Conservation (phyloP, 1,140 invertebrate genomes). For the Protaetia brevitarsis region DNA sequence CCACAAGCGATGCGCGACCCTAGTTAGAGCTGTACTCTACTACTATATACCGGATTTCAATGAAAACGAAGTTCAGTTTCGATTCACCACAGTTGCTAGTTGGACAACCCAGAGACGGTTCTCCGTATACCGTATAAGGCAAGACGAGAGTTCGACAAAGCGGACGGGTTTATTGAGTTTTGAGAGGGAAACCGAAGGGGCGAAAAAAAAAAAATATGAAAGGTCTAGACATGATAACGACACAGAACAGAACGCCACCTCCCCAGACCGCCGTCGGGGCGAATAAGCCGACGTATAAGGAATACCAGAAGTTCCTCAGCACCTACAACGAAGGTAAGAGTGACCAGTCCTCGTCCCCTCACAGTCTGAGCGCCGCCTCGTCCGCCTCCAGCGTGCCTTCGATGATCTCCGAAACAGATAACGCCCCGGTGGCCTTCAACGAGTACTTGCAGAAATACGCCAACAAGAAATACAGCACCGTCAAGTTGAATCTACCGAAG, state of each 20-base stretch:
- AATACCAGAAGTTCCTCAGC: slow-evolving; percentile 40
- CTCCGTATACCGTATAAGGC: slow-evolving; percentile 6
- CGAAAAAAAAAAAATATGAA: slow-evolving; percentile 20
- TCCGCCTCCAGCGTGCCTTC: neutral
- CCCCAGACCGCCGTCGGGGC: neutral
- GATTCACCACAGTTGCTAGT: neutral
- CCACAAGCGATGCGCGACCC: neutral
- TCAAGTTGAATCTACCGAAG: slow-evolving; percentile 29
- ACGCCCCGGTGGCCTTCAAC: slow-evolving; percentile 24
- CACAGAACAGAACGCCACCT: neutral
- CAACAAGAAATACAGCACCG: slow-evolving; percentile 35
- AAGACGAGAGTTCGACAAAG: neutral
- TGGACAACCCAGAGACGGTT: neutral
- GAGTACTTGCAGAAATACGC: slow-evolving; percentile 36
- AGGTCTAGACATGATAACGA: slow-evolving; percentile 14
- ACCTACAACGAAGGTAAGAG: slow-evolving; percentile 37
- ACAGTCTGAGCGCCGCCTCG: neutral
- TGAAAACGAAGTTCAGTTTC: slow-evolving; percentile 14
- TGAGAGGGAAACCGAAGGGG: slow-evolving; percentile 19
- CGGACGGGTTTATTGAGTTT: too few species aligned
- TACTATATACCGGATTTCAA: neutral
- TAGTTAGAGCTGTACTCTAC: neutral
- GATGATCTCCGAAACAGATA: slow-evolving; percentile 16
- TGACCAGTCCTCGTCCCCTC: slow-evolving; percentile 23
- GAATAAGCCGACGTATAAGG: slow-evolving; percentile 34